Evolutionary conservation across 2,797 vertebrate genomes (phyloP).

Genomic region (Xiphophorus birchmanni): DNA sequence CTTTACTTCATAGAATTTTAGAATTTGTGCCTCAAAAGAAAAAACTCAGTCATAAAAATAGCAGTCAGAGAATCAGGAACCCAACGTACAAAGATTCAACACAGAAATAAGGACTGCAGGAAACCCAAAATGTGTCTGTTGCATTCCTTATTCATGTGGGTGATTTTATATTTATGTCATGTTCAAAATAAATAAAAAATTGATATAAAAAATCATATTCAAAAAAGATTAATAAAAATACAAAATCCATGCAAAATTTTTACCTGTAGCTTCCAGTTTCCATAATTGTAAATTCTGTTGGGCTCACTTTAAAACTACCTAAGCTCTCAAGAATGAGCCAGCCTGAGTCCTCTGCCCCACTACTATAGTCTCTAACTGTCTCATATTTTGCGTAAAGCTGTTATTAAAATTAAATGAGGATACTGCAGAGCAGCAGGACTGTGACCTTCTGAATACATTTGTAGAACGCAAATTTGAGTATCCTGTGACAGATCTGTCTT

Average conservation of each 20-base stretch:
- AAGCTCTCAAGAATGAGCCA: constrained; percentile 28
- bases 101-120: background rate
- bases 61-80: background rate
- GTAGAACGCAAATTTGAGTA: constrained; percentile 67
- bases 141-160: no score
- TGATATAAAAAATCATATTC: no score
- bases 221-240: constrained; percentile 3
- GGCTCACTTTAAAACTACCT: constrained; percentile 17
- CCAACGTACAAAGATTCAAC: background rate
- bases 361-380: constrained; percentile 45
- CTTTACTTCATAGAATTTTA: background rate
- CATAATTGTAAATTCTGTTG: constrained; percentile 11
- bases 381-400: constrained; percentile 70
- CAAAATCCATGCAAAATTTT: constrained; percentile 4
- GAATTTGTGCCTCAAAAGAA: background rate
- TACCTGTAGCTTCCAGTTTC: constrained; percentile 15
- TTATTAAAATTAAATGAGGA: constrained; percentile 78
- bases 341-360: constrained; percentile 28
- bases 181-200: no score
- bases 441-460: constrained; percentile 79
- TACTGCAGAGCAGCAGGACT: constrained; percentile 66
- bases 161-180: no score
- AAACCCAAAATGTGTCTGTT: background rate
- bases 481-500: constrained; percentile 70
- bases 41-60: background rate